Conservation (phyloP, 2,797 vertebrate genomes). For the Spheniscus humboldti region DNA sequence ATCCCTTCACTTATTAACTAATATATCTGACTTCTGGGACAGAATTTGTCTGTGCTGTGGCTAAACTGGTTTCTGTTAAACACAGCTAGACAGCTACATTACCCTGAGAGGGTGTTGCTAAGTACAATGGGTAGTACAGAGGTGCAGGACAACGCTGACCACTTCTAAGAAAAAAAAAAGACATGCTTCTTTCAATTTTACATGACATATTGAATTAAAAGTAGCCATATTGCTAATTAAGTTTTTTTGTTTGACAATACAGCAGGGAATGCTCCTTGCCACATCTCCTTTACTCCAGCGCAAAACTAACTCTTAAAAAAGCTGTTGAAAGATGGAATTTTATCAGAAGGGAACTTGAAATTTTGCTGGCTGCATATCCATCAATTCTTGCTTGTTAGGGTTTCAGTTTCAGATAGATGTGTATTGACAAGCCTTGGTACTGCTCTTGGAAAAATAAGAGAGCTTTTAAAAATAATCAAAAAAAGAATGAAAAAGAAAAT, state of each 20-base stretch:
- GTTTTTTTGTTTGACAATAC: background rate
- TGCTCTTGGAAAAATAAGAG: background rate
- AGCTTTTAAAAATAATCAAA: background rate
- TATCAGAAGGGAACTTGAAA: background rate
- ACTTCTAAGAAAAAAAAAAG: background rate
- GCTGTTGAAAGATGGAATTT: constrained; percentile 21
- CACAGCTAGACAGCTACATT: background rate
- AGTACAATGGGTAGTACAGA: background rate
- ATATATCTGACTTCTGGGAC: background rate
- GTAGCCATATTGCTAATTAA: background rate
- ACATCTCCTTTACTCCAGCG: background rate
- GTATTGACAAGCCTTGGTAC: constrained; percentile 19
- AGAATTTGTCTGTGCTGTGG: background rate
- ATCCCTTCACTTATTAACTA: background rate
- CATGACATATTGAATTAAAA: background rate
- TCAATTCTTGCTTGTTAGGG: background rate
- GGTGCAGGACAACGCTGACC: background rate
- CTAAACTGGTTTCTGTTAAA: background rate
- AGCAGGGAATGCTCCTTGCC: background rate
- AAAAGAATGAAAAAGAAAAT: background rate
- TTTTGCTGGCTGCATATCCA: background rate
- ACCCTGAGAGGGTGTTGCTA: background rate
- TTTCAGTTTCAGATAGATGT: background rate
- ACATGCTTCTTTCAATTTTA: background rate
- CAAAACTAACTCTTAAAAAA: background rate